Evolutionary conservation across 1,140 invertebrate genomes (phyloP).

Genomic region (Trachymyrmex septentrionalis): DNA sequence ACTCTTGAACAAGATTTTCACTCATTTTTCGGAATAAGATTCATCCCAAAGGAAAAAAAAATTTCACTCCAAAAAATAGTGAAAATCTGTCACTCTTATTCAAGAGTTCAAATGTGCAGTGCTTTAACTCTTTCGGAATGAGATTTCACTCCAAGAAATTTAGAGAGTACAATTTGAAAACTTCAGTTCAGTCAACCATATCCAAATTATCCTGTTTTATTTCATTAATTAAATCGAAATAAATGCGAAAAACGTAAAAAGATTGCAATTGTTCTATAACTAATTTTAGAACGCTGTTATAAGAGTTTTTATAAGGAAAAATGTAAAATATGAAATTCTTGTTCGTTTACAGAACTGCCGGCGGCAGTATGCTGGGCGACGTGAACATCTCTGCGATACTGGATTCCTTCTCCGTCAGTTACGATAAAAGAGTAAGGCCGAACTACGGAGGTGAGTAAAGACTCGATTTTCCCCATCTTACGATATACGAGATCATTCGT

Average conservation of each 20-base stretch:
- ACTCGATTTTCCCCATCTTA: slow-evolving; percentile 60
- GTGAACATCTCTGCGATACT: slow-evolving; percentile 97
- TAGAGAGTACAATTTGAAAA: too few species aligned
- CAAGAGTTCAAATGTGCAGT: too few species aligned
- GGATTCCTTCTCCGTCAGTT: slow-evolving; percentile 97
- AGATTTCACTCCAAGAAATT: too few species aligned
- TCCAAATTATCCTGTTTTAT: too few species aligned
- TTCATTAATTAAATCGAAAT: background rate
- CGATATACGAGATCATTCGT: slow-evolving; percentile 70
- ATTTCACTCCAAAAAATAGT: too few species aligned
- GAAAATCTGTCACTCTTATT: too few species aligned
- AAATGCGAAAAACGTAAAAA: background rate
- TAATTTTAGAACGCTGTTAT: background rate
- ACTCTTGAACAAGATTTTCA: too few species aligned
- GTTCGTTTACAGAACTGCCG: slow-evolving; percentile 88
- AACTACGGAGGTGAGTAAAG: slow-evolving; percentile 97
- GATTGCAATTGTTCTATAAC: background rate
- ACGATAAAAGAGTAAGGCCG: slow-evolving; percentile 99
- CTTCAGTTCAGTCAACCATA: too few species aligned
- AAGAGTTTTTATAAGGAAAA: background rate
- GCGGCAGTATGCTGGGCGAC: slow-evolving; percentile 93
- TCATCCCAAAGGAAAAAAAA: too few species aligned
- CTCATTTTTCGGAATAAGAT: too few species aligned
- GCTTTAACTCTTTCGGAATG: too few species aligned
- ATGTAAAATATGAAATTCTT: slow-evolving; percentile 40